Evolutionary conservation across 2,888 invertebrate species (phyloP).

Genomic region (Sesia bembeciformis): DNA sequence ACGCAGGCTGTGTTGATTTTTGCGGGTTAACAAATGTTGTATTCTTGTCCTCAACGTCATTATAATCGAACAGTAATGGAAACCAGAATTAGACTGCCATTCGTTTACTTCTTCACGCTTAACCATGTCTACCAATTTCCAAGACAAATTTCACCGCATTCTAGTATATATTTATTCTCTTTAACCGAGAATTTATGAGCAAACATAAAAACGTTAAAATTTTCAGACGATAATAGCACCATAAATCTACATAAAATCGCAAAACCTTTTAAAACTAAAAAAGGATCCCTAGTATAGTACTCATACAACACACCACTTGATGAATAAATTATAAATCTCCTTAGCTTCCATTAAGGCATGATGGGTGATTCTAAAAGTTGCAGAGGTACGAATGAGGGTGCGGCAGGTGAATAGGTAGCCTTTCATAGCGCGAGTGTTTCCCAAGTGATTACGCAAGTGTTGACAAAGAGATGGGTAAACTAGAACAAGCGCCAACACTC

Average conservation of each 20-base stretch:
- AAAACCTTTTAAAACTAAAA: background rate
- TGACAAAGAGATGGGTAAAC: background rate
- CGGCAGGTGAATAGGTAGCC: slow-evolving; percentile 3
- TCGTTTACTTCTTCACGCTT: no score
- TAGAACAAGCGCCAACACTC: no score
- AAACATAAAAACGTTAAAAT: background rate
- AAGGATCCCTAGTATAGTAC: background rate
- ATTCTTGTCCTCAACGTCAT: no score
- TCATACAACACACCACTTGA: slow-evolving; percentile 10
- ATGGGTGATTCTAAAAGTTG: slow-evolving; percentile 12
- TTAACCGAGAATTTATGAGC: background rate
- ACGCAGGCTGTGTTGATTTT: no score
- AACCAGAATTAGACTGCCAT: no score
- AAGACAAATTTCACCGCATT: background rate
- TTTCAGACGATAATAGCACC: background rate
- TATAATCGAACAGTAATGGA: no score
- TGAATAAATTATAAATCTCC: slow-evolving; percentile 30
- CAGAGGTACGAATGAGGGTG: slow-evolving; percentile 6
- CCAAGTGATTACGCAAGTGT: slow-evolving; percentile 7
- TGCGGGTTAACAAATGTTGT: no score
- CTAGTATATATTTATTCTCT: background rate
- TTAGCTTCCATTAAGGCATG: slow-evolving; percentile 23
- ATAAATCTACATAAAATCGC: background rate
- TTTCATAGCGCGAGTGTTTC: background rate
- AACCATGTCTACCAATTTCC: no score